These are phyloP conservation scores for Tragelaphus imberbis DNA, from an alignment of 2,113 vertebrate genomes.

Conservation along the genomic window DNA sequence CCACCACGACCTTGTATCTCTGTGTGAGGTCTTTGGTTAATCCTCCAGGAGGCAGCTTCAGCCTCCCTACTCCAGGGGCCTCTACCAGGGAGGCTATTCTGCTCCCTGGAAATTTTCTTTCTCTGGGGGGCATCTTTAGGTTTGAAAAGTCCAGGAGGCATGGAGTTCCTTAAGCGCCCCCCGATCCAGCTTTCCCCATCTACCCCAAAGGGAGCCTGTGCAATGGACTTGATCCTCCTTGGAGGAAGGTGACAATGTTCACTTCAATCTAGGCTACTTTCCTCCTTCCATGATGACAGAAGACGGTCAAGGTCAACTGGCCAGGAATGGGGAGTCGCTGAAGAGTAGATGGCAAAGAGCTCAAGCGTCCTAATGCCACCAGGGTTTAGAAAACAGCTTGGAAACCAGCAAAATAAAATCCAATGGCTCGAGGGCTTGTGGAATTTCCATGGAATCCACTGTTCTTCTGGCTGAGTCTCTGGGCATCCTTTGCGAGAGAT, in stretches of 20 bases:
- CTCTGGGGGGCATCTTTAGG: neutral
- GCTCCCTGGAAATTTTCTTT: neutral
- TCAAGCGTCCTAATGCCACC: neutral
- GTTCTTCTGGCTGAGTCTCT: slow-evolving; percentile 2
- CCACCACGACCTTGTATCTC: neutral
- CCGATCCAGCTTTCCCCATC: neutral
- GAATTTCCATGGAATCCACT: neutral
- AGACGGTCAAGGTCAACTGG: neutral
- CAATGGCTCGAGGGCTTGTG: neutral
- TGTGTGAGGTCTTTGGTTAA: slow-evolving; percentile 69
- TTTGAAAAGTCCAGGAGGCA: neutral
- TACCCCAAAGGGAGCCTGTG: neutral
- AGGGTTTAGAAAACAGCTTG: neutral
- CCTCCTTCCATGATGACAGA: neutral
- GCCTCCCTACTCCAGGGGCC: neutral
- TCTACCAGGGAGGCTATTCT: neutral
- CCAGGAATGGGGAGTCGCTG: neutral
- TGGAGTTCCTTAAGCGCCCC: neutral
- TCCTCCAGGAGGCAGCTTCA: slow-evolving; percentile 43
- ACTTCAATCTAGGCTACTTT: neutral
- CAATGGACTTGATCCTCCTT: neutral
- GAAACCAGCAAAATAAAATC: neutral
- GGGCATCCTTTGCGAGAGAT: neutral
- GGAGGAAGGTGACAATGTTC: neutral
- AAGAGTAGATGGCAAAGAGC: neutral